Evolutionary conservation across 2,797 vertebrate genomes (phyloP).

Genomic region (Channa striata): DNA sequence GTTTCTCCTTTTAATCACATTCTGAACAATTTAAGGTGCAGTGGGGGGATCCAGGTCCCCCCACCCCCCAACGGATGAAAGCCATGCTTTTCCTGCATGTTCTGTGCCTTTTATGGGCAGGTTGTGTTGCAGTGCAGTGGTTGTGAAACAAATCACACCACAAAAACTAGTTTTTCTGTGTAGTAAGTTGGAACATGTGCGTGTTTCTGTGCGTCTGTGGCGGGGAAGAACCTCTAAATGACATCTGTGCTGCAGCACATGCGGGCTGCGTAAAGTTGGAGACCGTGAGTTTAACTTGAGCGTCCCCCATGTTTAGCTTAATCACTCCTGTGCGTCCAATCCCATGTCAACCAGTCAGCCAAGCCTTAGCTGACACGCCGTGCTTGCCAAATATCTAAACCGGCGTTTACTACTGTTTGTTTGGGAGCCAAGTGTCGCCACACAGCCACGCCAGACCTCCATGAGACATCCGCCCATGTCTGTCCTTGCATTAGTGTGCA

Average conservation of each 20-base stretch:
- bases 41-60: too few species aligned
- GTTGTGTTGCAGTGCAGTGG: conserved; percentile 10
- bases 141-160: conserved; percentile 12
- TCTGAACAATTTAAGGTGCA: not conserved
- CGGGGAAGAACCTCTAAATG: not conserved
- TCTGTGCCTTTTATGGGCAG: conserved; percentile 3
- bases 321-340: not conserved
- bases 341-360: conserved; percentile 19
- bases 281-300: too few species aligned
- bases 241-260: conserved; percentile 24
- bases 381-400: conserved; percentile 18
- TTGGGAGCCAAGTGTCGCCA: conserved; percentile 8
- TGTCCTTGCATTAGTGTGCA: conserved; percentile 19
- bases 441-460: not conserved
- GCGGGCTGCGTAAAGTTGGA: not conserved
- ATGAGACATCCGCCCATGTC: conserved; percentile 22
- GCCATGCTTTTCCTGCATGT: not conserved
- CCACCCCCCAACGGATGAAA: not conserved
- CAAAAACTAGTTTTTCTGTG: not conserved
- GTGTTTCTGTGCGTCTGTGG: not conserved
- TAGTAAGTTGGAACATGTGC: too few species aligned
- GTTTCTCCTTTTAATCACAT: not conserved
- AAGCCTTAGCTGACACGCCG: not conserved
- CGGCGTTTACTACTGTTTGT: conserved; percentile 15
- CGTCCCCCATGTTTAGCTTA: not conserved